Evolutionary conservation across 2,797 vertebrate genomes (phyloP).

Genomic region (Peromyscus aztecus): DNA sequence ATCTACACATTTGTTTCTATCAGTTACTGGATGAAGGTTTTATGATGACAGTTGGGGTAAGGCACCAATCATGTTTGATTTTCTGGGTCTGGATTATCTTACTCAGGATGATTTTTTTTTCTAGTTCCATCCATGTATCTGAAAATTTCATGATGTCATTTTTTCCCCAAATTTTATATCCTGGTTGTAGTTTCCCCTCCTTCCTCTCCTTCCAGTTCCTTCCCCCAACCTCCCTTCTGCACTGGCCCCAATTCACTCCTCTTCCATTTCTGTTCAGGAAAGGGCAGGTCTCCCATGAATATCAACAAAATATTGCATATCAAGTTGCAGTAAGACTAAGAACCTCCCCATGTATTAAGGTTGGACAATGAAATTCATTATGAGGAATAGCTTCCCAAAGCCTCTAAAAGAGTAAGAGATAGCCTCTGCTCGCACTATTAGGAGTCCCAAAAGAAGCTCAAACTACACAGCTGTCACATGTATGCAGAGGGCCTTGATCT

Average conservation of each 20-base stretch:
- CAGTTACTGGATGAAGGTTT: not conserved
- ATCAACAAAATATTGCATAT: not conserved
- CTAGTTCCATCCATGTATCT: not conserved
- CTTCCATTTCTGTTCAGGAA: not conserved
- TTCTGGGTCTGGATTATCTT: not conserved
- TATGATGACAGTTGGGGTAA: not conserved
- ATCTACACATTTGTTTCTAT: no score
- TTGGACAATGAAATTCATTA: not conserved
- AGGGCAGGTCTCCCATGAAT: not conserved
- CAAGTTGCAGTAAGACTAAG: not conserved
- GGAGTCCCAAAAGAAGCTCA: not conserved
- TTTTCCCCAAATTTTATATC: no score
- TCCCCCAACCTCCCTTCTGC: not conserved
- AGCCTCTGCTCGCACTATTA: not conserved
- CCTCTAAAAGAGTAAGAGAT: not conserved
- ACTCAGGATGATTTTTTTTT: not conserved
- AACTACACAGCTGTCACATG: not conserved
- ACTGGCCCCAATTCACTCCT: not conserved
- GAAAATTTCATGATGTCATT: not conserved
- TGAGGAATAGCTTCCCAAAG: not conserved
- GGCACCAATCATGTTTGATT: not conserved
- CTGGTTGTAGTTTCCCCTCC: not conserved
- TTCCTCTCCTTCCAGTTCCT: not conserved
- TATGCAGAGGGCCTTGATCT: not conserved
- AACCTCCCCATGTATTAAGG: not conserved